Evolutionary conservation across 2,113 vertebrate genomes (phyloP), one percentile per base, ranked within the genome.

Genomic region (Bubo bubo): DNA sequence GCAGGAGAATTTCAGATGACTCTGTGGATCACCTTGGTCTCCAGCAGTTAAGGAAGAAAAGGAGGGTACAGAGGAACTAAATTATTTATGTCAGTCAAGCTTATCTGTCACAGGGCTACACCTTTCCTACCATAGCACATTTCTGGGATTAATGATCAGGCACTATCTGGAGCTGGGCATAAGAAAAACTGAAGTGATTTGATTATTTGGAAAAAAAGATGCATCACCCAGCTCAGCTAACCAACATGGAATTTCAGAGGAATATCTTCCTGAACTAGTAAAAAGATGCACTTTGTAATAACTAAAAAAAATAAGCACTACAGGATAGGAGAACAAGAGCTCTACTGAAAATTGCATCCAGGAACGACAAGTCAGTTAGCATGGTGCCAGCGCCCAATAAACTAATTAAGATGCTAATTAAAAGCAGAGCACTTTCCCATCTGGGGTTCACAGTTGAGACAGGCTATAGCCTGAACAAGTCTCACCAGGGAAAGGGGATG

Each of bases 351-450:
- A 79, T 60, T 30, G 24, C 68, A 80, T 49, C 64, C 83, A 84
- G 68, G 60, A 95, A 58, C 1, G 2, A 68, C 56, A 82, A 79
- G 49, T 45, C 55, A 41, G 47, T 79, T 66, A 83, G 62, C 10
- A 2, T 2, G 43, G 83, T 84, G 73, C 73, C 32, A 5, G 63
- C 0, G 2, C 52, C 47, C 9, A 5, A 89, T 75, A 89, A 93
- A 81, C 64, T 81, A 88, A 92, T 95, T 88, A 74, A 95, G 77
- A 72, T 50, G 83, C 66, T 97, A 95, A 97, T 96, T 93, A 95
- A 87, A 94, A 82, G 4, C 62, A 81, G 77, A 91, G 53, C 43
- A 49, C 35, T 89, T 75, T 39, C 60, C 68, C 50, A 43, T 59
- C 68, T 74, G 86, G 62, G 74, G 27, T 2, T 93, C 26, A 27